Evolutionary conservation across 2,888 invertebrate genomes (phyloP).

Genomic region (Pristionchus fissidentatus): DNA sequence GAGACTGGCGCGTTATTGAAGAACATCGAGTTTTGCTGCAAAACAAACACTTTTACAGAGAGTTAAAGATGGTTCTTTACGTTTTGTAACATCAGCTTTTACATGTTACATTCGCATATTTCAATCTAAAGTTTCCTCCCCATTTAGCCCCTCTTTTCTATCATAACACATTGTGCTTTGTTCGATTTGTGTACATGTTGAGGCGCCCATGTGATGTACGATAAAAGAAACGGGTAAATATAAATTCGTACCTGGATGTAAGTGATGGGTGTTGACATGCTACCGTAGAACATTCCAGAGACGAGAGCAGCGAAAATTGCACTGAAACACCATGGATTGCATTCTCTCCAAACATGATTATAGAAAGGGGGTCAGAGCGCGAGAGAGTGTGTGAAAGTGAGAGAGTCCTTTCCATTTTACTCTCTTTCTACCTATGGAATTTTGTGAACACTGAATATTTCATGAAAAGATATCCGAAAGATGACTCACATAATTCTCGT

Average conservation of each 20-base stretch:
- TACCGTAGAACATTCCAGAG: slow-evolving; percentile 77
- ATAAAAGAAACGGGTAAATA: background rate
- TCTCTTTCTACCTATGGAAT: too few species aligned
- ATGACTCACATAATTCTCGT: slow-evolving; percentile 43
- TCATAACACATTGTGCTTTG: too few species aligned
- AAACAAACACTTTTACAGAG: background rate
- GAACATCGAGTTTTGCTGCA: slow-evolving; percentile 73
- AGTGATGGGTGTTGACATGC: slow-evolving; percentile 77
- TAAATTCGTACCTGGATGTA: slow-evolving; percentile 71
- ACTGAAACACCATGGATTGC: slow-evolving; percentile 66
- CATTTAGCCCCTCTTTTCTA: too few species aligned
- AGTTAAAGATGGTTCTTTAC: background rate
- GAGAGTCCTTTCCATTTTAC: background rate
- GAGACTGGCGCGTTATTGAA: slow-evolving; percentile 57
- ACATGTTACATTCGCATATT: too few species aligned
- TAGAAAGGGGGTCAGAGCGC: too few species aligned
- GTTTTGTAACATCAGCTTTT: too few species aligned
- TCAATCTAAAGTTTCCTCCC: too few species aligned
- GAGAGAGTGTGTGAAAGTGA: too few species aligned
- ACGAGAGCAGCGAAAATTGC: slow-evolving; percentile 75
- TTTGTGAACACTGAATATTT: too few species aligned
- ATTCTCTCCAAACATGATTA: background rate
- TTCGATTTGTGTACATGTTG: too few species aligned
- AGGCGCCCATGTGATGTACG: too few species aligned
- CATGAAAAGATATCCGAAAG: background rate